Percentiles rank a stretch among this genome's conserved stretches.
Evolutionary conservation across 2,888 invertebrate genomes (phyloP).

Genomic region (Cheilosia grossa): DNA sequence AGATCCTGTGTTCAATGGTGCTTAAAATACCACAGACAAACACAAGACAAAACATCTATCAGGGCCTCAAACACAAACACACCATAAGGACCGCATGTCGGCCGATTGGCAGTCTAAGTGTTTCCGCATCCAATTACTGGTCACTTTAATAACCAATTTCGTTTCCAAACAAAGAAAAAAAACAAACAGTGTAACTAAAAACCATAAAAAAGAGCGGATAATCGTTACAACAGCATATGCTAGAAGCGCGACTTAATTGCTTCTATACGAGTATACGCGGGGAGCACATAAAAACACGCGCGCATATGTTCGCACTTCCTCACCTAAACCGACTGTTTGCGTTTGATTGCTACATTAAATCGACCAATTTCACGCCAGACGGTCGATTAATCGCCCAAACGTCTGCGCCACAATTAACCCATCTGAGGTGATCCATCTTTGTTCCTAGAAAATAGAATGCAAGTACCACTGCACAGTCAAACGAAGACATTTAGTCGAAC

Average conservation of each 20-base stretch:
- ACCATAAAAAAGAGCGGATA: constrained; percentile 52
- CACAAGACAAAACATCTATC: too few relatives aligned
- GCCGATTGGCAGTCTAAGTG: background rate
- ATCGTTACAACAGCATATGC: constrained; percentile 57
- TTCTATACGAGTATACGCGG: background rate
- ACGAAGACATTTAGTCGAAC: constrained; percentile 20
- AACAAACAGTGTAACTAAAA: constrained; percentile 26
- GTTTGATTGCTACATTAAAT: constrained; percentile 42
- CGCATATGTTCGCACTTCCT: constrained; percentile 66
- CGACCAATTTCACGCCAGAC: constrained; percentile 68
- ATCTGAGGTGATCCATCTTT: constrained; percentile 62
- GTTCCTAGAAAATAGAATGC: constrained; percentile 9
- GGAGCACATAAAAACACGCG: constrained; percentile 7
- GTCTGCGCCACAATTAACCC: constrained; percentile 40
- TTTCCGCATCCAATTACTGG: constrained; percentile 10
- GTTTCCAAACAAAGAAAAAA: constrained; percentile 1
- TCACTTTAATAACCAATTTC: background rate
- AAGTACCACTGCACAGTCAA: background rate
- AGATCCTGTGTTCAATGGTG: too few relatives aligned
- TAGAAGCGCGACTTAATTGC: constrained; percentile 52
- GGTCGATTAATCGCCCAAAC: constrained; percentile 61
- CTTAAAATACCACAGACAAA: too few relatives aligned
- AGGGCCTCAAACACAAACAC: too few relatives aligned
- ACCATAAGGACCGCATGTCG: background rate
- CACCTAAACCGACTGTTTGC: constrained; percentile 30